Percentiles rank a stretch among this genome's conserved stretches.
phyloP scores from a whole-genome alignment of 1,140 invertebrate genomes.

The Callitettix versicolor region DNA sequence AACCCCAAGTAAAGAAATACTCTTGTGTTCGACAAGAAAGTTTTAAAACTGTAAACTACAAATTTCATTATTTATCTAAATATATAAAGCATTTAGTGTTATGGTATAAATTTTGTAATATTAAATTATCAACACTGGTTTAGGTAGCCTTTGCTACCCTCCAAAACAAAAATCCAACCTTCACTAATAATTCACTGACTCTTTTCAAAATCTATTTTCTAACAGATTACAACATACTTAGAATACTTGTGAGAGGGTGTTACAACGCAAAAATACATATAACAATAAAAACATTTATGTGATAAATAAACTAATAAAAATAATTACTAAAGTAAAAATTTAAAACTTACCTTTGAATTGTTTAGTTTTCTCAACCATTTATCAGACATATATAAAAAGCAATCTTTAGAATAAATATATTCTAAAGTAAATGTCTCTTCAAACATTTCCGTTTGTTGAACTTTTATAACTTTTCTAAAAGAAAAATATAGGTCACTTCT shows the following conservation, averaged over 20 bases:
- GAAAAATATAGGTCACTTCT: too few species aligned
- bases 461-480: too few species aligned
- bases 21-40: background rate
- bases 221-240: too few species aligned
- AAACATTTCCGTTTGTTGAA: constrained; percentile 18
- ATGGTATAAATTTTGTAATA: background rate
- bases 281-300: too few species aligned
- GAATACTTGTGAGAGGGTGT: too few species aligned
- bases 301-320: background rate
- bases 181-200: background rate
- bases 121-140: background rate
- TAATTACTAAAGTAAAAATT: background rate
- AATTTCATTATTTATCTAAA: background rate
- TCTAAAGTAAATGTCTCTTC: constrained; percentile 20
- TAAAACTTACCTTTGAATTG: background rate
- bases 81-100: background rate
- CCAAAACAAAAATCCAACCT: background rate
- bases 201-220: background rate
- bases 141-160: background rate
- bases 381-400: constrained; percentile 23
- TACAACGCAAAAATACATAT: too few species aligned
- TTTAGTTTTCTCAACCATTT: constrained; percentile 14
- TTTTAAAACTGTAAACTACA: background rate
- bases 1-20: constrained; percentile 18
- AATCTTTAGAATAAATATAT: constrained; percentile 20